These are phyloP conservation scores for Ceratoteleas bidentatus DNA, from an alignment of 1,140 invertebrate species.

Conservation along the genomic window DNA sequence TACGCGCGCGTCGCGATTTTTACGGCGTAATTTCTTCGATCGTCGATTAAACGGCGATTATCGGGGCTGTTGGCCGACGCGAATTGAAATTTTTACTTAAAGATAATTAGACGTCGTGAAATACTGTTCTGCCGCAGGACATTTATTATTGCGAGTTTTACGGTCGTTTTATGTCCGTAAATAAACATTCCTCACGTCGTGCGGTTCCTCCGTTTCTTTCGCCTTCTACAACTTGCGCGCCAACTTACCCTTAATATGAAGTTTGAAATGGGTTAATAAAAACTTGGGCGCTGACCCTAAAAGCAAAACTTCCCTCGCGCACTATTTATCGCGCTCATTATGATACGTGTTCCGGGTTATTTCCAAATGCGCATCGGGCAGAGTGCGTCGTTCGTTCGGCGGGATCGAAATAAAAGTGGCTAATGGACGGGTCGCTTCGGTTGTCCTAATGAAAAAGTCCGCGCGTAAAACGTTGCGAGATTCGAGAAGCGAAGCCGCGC, in stretches of 20 bases:
- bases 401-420: background rate
- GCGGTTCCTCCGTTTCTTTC: conserved; percentile 18
- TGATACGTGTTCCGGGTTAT: background rate
- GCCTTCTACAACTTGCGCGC: background rate
- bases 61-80: no score
- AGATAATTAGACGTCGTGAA: no score
- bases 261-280: conserved; percentile 15
- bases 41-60: no score
- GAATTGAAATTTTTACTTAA: no score
- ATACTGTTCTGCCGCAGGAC: no score
- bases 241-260: conserved; percentile 20
- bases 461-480: conserved; percentile 26
- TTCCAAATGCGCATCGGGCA: background rate
- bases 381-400: background rate
- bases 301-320: conserved; percentile 6
- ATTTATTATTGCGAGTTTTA: background rate
- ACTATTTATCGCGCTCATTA: conserved; percentile 12
- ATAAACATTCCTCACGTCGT: background rate
- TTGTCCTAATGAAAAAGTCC: conserved; percentile 4
- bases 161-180: background rate
- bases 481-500: conserved; percentile 27
- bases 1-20: conserved; percentile 3
- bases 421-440: background rate
- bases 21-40: background rate
- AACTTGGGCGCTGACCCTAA: conserved; percentile 14